phyloP scores from a whole-genome alignment of 2,113 vertebrate species.

The Corythornis cristatus region DNA sequence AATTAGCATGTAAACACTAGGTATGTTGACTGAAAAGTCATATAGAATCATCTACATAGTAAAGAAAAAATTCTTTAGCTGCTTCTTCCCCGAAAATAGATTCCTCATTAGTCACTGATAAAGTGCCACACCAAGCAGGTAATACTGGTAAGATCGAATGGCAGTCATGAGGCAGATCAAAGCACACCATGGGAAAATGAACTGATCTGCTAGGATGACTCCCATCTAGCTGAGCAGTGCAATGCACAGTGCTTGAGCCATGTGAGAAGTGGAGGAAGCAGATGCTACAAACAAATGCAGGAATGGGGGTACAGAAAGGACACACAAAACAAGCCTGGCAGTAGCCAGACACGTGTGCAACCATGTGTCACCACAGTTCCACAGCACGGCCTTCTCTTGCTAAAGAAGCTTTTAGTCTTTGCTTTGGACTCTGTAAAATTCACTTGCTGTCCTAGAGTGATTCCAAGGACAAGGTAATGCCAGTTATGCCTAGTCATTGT shows the following conservation, averaged over 20 bases:
- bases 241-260: background rate
- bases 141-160: background rate
- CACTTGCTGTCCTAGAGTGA: background rate
- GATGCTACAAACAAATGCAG: background rate
- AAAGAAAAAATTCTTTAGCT: background rate
- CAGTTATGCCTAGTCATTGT: background rate
- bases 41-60: background rate
- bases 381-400: background rate
- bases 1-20: background rate
- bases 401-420: background rate
- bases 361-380: background rate
- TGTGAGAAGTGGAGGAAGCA: background rate
- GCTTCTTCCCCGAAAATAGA: background rate
- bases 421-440: background rate
- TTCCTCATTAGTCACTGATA: background rate
- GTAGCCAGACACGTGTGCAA: too few relatives aligned
- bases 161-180: background rate
- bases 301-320: background rate
- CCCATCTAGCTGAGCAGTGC: background rate
- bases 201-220: background rate
- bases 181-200: background rate
- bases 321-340: background rate
- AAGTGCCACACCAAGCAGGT: background rate
- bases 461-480: background rate
- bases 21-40: background rate